Conservation (phyloP, 2,113 vertebrate genomes). For the Diadophis punctatus region DNA sequence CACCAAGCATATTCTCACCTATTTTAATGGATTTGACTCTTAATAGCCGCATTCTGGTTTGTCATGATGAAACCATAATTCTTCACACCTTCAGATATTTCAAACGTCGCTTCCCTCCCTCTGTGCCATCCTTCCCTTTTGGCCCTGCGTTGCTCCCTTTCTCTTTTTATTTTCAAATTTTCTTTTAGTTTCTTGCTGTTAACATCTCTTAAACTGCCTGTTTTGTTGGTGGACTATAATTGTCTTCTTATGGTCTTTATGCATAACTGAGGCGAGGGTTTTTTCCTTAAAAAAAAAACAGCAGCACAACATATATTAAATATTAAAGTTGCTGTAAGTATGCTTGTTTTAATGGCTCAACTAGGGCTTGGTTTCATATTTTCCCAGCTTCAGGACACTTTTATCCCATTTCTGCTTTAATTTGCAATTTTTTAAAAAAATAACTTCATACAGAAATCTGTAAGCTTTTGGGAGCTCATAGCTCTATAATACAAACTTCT, state of each 20-base stretch:
- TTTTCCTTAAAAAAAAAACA: background rate
- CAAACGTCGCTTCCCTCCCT: background rate
- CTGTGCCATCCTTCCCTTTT: background rate
- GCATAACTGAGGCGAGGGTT: background rate
- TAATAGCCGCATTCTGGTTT: slow-evolving; percentile 39
- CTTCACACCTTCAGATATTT: slow-evolving; percentile 20
- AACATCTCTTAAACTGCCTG: background rate
- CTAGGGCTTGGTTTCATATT: background rate
- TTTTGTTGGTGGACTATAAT: background rate
- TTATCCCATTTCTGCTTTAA: background rate
- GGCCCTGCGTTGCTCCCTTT: too few species aligned
- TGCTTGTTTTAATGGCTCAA: background rate
- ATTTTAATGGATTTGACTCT: slow-evolving; percentile 55
- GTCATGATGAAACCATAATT: slow-evolving; percentile 20
- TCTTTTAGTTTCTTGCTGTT: background rate
- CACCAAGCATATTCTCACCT: slow-evolving; percentile 46
- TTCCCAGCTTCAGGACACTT: background rate
- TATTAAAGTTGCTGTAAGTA: background rate
- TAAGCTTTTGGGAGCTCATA: background rate
- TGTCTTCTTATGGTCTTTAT: background rate
- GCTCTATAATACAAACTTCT: background rate
- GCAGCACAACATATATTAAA: background rate
- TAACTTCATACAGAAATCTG: background rate
- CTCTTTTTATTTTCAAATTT: background rate
- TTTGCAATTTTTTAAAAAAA: background rate